These are phyloP conservation scores for Boleophthalmus pectinirostris DNA, from an alignment of 2,113 vertebrate species.

Conservation along the genomic window DNA sequence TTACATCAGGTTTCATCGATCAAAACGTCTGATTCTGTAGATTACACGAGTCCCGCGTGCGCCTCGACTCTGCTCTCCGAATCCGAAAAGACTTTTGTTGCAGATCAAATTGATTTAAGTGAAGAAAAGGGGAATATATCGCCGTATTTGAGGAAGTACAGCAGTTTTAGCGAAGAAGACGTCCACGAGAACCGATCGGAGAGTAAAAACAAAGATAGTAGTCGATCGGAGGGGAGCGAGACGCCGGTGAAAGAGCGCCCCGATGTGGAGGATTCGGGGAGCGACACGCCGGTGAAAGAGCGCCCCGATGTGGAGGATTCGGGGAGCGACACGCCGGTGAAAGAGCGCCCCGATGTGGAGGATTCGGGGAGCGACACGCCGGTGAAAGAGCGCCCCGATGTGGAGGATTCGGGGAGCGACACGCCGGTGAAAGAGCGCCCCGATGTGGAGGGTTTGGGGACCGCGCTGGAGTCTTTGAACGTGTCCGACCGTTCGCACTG, in stretches of 20 bases:
- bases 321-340: slow-evolving; percentile 29
- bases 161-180: slow-evolving; percentile 18
- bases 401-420: slow-evolving; percentile 53
- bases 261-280: slow-evolving; percentile 65
- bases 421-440: slow-evolving; percentile 22
- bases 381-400: slow-evolving; percentile 21
- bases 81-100: slow-evolving; percentile 22
- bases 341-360: slow-evolving; percentile 48
- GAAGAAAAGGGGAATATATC: slow-evolving; percentile 4
- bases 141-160: slow-evolving; percentile 1
- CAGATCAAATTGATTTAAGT: slow-evolving; percentile 18
- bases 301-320: slow-evolving; percentile 58
- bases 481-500: slow-evolving; percentile 49
- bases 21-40: slow-evolving; percentile 20
- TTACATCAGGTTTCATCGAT: slow-evolving; percentile 30
- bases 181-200: slow-evolving; percentile 3
- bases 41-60: slow-evolving; percentile 12
- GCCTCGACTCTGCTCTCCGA: slow-evolving; percentile 31
- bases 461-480: slow-evolving; percentile 60
- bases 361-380: slow-evolving; percentile 55
- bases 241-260: slow-evolving; percentile 22
- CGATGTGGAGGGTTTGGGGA: slow-evolving; percentile 65
- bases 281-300: slow-evolving; percentile 30
- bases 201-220: neutral
- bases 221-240: neutral